Evolutionary conservation across 2,888 invertebrate species (phyloP), one percentile per base, ranked within the genome.

Genomic region (Parelbella ahira): DNA sequence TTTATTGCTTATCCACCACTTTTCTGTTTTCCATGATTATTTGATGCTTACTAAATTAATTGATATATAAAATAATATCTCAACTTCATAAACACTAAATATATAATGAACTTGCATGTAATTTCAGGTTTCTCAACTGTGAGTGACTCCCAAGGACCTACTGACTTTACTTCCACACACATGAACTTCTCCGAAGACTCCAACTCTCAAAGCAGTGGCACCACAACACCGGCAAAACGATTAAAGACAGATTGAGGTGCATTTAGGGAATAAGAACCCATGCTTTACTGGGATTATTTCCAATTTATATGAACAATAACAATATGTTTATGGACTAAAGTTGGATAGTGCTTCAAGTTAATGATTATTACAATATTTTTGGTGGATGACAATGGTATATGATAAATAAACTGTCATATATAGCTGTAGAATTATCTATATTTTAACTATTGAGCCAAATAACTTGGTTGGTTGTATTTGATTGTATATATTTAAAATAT

Each of bases 171-270:
- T 44, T 94, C 95, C n/a, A 90, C 92, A 9, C 93, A 94, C 64
- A 91, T 95, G 89, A 94, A 94, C 52, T 96, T 96, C 74, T 96
- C 95, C 0, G 96, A 96, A 77, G 96, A 96, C 71, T 96, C 96
- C 5, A 96, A 96, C 82, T 96, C 95, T 0, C 95, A 95, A 75
- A 93, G 94, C 61, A 95, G 94, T 67, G 95, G 95, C 62, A 91
- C 93, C 37, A 82, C 79, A 45, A 87, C 88, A 7, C 90, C 91
- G 2, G 91, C 93, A 5, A 95, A 95, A 73, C 89, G 94, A 68
- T 84, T 94, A 80, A 95, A 94, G 89, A 91, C 93, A 63, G 94
- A 93, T 63, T 92, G 89, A 91, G 55, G 4, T 7, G 13, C n/a
- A 25, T 2, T 5, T 4, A 5, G 4, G 15, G 11, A 23, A 5